Base-by-base conservation (phyloP, 2,888 invertebrate genomes). In the Caenorhabditis zanzibari region DNA sequence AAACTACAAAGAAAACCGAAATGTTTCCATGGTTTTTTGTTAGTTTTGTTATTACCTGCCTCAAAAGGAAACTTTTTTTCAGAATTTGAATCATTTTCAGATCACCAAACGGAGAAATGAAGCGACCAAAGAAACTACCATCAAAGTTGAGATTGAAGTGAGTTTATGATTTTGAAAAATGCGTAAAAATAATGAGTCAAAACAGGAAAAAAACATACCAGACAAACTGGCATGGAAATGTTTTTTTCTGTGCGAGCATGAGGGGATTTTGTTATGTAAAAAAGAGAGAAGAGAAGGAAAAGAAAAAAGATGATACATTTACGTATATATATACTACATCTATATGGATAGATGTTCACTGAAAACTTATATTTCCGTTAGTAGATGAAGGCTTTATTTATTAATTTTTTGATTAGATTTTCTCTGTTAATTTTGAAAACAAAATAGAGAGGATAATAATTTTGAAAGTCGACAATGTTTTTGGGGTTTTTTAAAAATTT, bases 121-220 rank as follows among this genome's bases (percentile, higher is more conserved):
- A 76, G 58, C 75, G 82, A 38, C 82, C 82, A 54, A 76, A 82
- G 19, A 82, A 82, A 54, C 24, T 82, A 41, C 75, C 75, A 28
- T 72, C 75, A 14, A 82, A 76, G 26, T 54, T 82, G 64, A 56
- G 72, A 47, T 59, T 82, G 41, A 82, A 82, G 82, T 82, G 76
- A 81, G 81, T 76, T 69, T 81, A 52, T 59, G 2, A 12, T 12
- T 19, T 19, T 19, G 10, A 12, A 38, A 38, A 38, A 38, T 32
- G 32, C 32, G 32, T 7, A 47, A 47, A 47, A 47, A 47, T 19
- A 47, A 47, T 44, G 16, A 5, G 19, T 6, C n/a, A 19, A 19
- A 47, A 0, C n/a, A 5, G 19, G 5, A 47, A 5, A 47, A 47
- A 47, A 47, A 47, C 19, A 19, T 47, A 47, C 47, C 38, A 38